These are phyloP conservation scores for Neodontobutis hainanensis DNA, from an alignment of 2,113 vertebrate species.

Conservation along the genomic window DNA sequence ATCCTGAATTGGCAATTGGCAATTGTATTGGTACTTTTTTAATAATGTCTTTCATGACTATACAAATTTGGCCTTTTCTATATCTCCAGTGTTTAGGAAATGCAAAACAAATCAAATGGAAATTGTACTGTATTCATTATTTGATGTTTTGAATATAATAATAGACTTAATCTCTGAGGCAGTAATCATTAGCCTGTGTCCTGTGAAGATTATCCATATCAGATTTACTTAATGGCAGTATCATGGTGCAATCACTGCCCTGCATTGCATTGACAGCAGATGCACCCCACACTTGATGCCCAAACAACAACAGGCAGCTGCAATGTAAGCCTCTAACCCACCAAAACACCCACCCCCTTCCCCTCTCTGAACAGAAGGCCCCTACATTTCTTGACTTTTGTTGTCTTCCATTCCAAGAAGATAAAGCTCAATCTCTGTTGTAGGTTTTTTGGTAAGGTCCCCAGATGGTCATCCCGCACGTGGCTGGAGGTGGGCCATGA, in stretches of 20 bases:
- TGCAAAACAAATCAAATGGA: background rate
- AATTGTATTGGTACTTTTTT: too few species aligned
- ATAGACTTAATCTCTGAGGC: background rate
- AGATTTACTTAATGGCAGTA: constrained; percentile 12
- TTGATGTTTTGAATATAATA: background rate
- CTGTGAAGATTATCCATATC: constrained; percentile 11
- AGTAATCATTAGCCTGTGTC: background rate
- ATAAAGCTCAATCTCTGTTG: constrained; percentile 43
- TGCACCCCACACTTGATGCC: constrained; percentile 38
- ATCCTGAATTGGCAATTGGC: too few species aligned
- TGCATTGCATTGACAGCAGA: constrained; percentile 39
- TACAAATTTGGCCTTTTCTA: too few species aligned
- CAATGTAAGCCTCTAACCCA: background rate
- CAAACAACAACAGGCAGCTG: constrained; percentile 64
- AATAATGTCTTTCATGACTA: too few species aligned
- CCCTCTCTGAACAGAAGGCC: constrained; percentile 46
- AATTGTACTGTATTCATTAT: constrained; percentile 3
- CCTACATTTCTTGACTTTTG: constrained; percentile 72
- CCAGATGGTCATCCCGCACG: constrained; percentile 81
- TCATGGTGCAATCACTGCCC: constrained; percentile 5
- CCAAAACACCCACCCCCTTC: constrained; percentile 19
- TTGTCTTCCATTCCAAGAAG: constrained; percentile 53
- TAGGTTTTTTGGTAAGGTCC: constrained; percentile 45
- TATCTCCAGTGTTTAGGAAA: background rate
- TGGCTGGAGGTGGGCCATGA: constrained; percentile 77